Percentiles rank a stretch among this genome's conserved stretches.
Evolutionary conservation across 1,140 invertebrate genomes (phyloP).

Genomic region (Tachypleus tridentatus): DNA sequence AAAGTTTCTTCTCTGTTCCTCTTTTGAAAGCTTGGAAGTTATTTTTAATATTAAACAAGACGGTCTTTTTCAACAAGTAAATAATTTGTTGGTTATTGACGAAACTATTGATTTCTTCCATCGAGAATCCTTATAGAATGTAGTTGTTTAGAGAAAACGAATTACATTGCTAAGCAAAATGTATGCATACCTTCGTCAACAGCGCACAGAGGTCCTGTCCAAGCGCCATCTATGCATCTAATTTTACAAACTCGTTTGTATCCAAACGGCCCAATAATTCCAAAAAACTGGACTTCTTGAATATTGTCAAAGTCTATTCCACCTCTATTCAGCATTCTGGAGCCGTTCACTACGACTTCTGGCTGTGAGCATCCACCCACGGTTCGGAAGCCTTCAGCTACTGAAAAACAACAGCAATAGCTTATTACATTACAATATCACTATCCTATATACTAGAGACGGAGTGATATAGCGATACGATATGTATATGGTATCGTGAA

Average conservation of each 20-base stretch:
- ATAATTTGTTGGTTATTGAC: neutral
- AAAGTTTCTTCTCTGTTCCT: no score
- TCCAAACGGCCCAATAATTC: conserved; percentile 46
- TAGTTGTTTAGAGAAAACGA: neutral
- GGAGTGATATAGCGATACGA: no score
- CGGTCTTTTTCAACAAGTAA: neutral
- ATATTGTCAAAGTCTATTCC: conserved; percentile 16
- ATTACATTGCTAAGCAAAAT: conserved; percentile 31
- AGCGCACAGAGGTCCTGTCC: conserved; percentile 58
- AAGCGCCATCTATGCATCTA: conserved; percentile 61
- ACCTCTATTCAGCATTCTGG: neutral
- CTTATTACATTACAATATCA: no score
- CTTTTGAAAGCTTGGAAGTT: no score
- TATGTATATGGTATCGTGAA: no score
- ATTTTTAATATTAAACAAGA: no score
- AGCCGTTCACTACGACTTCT: conserved; percentile 20
- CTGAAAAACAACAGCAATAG: no score
- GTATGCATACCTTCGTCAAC: conserved; percentile 18
- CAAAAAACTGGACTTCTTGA: conserved; percentile 43
- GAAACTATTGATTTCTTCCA: no score
- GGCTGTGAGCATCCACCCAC: conserved; percentile 12
- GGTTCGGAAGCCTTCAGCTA: no score
- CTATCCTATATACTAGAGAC: no score
- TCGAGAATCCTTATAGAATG: no score
- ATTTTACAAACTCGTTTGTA: conserved; percentile 60